phyloP scores from a whole-genome alignment of 2,113 vertebrate species.

The Hemichromis elongatus region DNA sequence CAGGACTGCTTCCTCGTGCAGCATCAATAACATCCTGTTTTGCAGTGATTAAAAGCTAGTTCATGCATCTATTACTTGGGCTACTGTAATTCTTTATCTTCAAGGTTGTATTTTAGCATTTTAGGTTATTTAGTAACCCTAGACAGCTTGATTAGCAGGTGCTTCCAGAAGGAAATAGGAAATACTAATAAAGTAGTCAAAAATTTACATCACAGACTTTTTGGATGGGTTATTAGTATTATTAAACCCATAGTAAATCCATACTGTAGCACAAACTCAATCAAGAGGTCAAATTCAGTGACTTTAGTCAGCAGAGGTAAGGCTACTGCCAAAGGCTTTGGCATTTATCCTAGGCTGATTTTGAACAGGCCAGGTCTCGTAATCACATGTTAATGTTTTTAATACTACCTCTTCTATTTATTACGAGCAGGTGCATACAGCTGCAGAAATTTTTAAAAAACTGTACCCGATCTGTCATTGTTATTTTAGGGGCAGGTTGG shows the following conservation, averaged over 20 bases:
- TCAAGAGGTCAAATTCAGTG: not conserved
- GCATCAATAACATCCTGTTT: not conserved
- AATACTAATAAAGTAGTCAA: not conserved
- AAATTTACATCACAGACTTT: not conserved
- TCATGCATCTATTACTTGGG: not conserved
- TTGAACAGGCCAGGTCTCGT: not conserved
- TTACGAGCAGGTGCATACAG: not conserved
- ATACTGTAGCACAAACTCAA: not conserved
- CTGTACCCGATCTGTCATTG: not conserved
- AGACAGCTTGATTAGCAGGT: not conserved
- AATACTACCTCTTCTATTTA: not conserved
- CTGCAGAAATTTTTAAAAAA: not conserved
- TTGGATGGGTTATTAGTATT: not conserved
- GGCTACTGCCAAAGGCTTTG: not conserved
- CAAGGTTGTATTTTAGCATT: not conserved
- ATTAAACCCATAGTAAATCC: not conserved
- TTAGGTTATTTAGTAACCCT: not conserved
- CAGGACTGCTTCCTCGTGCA: not conserved
- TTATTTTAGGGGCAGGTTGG: not conserved
- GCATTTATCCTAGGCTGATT: not conserved
- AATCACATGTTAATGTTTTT: not conserved
- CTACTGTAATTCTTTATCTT: not conserved
- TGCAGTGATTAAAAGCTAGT: not conserved
- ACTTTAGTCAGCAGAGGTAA: not conserved
- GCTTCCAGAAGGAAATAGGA: not conserved